Conservation (phyloP, 2,888 invertebrate species). For the Dryobota labecula region DNA sequence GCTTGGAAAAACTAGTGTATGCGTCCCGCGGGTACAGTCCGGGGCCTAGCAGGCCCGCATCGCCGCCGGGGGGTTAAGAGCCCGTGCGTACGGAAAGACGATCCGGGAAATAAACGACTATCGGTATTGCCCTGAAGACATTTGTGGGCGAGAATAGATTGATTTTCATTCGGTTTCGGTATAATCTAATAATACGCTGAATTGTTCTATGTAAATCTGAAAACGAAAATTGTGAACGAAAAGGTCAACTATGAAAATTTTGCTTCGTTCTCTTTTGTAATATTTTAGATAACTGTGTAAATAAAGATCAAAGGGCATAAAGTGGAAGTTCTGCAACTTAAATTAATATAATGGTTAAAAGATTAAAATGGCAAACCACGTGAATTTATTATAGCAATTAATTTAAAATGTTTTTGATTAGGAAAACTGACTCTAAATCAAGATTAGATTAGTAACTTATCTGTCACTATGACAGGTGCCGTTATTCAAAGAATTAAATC, state of each 20-base stretch:
- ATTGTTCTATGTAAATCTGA: conserved; percentile 29
- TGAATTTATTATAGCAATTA: conserved; percentile 39
- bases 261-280: neutral
- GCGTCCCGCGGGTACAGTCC: conserved; percentile 81
- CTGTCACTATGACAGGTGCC: conserved; percentile 27
- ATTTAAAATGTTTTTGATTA: conserved; percentile 37
- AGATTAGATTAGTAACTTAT: conserved; percentile 44
- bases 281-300: neutral
- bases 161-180: conserved; percentile 72
- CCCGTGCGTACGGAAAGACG: conserved; percentile 70
- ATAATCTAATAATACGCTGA: conserved; percentile 44
- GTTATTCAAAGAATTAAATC: conserved; percentile 36
- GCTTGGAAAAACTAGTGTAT: conserved; percentile 90
- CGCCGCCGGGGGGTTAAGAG: conserved; percentile 76
- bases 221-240: neutral
- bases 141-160: conserved; percentile 72
- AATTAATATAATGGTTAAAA: conserved; percentile 19
- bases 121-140: conserved; percentile 75
- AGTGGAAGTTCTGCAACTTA: conserved; percentile 9
- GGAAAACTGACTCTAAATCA: conserved; percentile 41
- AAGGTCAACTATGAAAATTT: conserved; percentile 3
- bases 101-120: conserved; percentile 74
- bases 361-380: conserved; percentile 36
- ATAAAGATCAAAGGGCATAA: conserved; percentile 18
- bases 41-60: conserved; percentile 73